Evolutionary conservation across 1,140 invertebrate genomes (phyloP), one percentile per base, ranked within the genome.

Genomic region (Chionoecetes opilio): DNA sequence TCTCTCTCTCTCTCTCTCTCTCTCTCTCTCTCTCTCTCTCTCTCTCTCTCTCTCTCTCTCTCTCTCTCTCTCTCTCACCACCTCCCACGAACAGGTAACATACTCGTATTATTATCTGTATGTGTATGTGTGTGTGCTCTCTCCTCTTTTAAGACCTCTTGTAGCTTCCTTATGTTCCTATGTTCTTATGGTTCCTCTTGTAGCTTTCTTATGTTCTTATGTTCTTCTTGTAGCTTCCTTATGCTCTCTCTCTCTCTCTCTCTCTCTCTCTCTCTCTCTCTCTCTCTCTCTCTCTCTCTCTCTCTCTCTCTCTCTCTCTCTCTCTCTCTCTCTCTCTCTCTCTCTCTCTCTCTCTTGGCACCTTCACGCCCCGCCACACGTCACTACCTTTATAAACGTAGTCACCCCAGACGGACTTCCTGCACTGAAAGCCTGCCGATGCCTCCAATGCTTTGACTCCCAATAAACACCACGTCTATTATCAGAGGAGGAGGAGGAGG

Each of bases 221-320:
- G 5, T n/a, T n/a, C n/a, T n/a, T n/a, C n/a, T n/a, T n/a, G n/a
- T n/a, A n/a, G n/a, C n/a, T n/a, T n/a, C n/a, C 5, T 46, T 14
- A 8, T 14, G 5, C 41, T 46, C 41, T 46, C 41, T 46, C 41
- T 46, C 41, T 46, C 41, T 46, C 41, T 46, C 41, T 46, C 41
- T 46, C 41, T 46, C 41, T 46, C 41, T 46, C 41, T 46, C 41
- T 46, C 41, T 46, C 41, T 87, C 32, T 85, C 29, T 85, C 3
- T 85, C 3, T 85, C 29, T 85, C 29, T 85, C 29, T 85, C 32
- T 87, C 8, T 14, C 29, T 86, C 84, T 86, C 84, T 86, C 84
- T 86, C 84, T 86, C 84, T 31, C 84, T 31, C 84, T 86, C 84
- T 86, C 84, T 86, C 84, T 38, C 87, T 38, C 87, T 88, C 87